These are phyloP conservation scores for Microcebus griseorufus DNA, from an alignment of 2,113 vertebrate species.

Conservation along the genomic window DNA sequence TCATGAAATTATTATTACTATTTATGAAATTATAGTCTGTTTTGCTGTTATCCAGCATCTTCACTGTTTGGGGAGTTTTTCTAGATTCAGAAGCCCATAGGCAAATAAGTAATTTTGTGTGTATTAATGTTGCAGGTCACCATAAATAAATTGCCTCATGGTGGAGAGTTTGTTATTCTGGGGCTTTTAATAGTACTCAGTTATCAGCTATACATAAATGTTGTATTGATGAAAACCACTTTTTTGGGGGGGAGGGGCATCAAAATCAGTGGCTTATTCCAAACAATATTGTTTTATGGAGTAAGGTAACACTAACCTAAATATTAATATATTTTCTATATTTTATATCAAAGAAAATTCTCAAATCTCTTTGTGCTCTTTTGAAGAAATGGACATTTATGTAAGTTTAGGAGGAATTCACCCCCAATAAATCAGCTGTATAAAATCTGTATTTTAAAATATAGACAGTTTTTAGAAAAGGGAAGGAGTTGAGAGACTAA, in stretches of 20 bases:
- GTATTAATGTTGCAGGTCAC: background rate
- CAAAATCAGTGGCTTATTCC: background rate
- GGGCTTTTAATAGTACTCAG: background rate
- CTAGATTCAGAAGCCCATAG: background rate
- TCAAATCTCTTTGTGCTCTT: background rate
- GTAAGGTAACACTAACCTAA: background rate
- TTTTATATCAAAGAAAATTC: background rate
- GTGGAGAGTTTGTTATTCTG: background rate
- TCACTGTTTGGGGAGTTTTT: background rate
- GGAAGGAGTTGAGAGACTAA: background rate
- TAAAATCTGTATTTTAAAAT: slow-evolving; percentile 10
- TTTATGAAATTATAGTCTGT: background rate
- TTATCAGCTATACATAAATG: background rate
- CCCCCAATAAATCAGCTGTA: background rate
- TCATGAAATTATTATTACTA: background rate
- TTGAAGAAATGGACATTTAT: slow-evolving; percentile 16
- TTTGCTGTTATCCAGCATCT: background rate
- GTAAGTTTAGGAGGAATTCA: background rate
- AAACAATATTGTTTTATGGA: background rate
- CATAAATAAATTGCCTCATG: background rate
- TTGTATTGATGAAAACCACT: background rate
- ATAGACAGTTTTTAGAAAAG: background rate
- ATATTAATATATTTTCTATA: background rate
- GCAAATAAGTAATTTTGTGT: background rate
- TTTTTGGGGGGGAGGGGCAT: background rate